Percentiles rank a stretch among this genome's conserved stretches.
Conservation (phyloP, 2,113 vertebrate species). For the Crotophaga sulcirostris region DNA sequence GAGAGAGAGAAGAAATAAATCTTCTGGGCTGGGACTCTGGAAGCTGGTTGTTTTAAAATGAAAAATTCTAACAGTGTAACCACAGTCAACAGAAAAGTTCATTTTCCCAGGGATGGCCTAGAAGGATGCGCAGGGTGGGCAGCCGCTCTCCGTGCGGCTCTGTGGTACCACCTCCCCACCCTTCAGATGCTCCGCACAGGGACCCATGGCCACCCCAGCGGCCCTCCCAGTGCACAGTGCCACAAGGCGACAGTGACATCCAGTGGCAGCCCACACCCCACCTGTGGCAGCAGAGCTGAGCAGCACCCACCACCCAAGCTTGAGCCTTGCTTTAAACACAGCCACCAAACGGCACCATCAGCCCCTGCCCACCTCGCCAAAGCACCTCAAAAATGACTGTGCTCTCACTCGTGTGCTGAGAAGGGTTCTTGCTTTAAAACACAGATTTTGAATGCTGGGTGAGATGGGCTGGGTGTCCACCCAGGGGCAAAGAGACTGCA, state of each 20-base stretch:
- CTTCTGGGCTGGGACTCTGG: background rate
- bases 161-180: rapidly evolving
- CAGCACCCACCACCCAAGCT: rapidly evolving
- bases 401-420: rapidly evolving
- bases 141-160: background rate
- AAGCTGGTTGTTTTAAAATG: rapidly evolving
- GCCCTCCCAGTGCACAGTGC: rapidly evolving
- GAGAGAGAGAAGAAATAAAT: background rate
- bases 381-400: rapidly evolving
- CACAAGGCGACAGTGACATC: constrained; percentile 51
- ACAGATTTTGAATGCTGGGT: rapidly evolving
- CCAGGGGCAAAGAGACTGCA: rapidly evolving
- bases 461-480: rapidly evolving
- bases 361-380: rapidly evolving
- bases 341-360: rapidly evolving
- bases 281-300: background rate
- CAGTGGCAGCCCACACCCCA: background rate
- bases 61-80: background rate
- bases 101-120: rapidly evolving
- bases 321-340: rapidly evolving
- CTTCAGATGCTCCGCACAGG: rapidly evolving
- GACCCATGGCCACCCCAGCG: background rate
- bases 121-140: rapidly evolving
- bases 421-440: background rate
- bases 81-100: rapidly evolving